These are phyloP conservation scores for Battus philenor DNA, from an alignment of 1,140 invertebrate genomes.

Conservation along the genomic window DNA sequence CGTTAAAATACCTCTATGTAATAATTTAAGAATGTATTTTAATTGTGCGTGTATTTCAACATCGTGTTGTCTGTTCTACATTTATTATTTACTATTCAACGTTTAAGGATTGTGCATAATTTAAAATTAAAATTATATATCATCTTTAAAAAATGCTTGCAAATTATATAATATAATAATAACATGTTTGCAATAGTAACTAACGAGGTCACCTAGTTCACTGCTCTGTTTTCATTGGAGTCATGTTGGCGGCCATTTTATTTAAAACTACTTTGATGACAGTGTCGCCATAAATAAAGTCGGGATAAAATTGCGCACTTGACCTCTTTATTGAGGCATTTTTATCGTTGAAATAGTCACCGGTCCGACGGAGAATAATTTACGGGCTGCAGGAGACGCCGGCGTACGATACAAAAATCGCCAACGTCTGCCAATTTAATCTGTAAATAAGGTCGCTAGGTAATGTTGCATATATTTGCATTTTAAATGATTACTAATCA, in stretches of 20 bases:
- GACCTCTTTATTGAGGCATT: slow-evolving; percentile 42
- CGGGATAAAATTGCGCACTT: slow-evolving; percentile 37
- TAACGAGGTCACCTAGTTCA: slow-evolving; percentile 15
- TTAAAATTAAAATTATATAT: too few relatives aligned
- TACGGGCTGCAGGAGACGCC: slow-evolving; percentile 16
- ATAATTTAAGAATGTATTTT: too few relatives aligned
- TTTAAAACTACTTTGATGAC: slow-evolving; percentile 21
- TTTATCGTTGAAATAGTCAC: slow-evolving; percentile 26
- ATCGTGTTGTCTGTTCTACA: too few relatives aligned
- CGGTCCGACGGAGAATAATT: background rate
- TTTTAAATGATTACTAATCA: too few relatives aligned
- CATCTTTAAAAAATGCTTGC: too few relatives aligned
- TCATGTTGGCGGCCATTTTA: slow-evolving; percentile 15
- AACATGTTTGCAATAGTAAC: slow-evolving; percentile 1
- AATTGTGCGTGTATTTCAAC: too few relatives aligned
- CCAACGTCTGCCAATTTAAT: slow-evolving; percentile 11
- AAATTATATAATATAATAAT: too few relatives aligned
- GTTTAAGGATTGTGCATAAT: too few relatives aligned
- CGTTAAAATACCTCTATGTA: too few relatives aligned
- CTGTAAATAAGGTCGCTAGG: slow-evolving; percentile 11
- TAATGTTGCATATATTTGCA: slow-evolving; percentile 4
- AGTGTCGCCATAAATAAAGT: slow-evolving; percentile 24
- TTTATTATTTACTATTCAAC: too few relatives aligned
- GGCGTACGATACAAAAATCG: slow-evolving; percentile 24
- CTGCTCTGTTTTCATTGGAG: slow-evolving; percentile 9